Conservation (phyloP, 2,113 vertebrate species). For the Oceanites oceanicus region DNA sequence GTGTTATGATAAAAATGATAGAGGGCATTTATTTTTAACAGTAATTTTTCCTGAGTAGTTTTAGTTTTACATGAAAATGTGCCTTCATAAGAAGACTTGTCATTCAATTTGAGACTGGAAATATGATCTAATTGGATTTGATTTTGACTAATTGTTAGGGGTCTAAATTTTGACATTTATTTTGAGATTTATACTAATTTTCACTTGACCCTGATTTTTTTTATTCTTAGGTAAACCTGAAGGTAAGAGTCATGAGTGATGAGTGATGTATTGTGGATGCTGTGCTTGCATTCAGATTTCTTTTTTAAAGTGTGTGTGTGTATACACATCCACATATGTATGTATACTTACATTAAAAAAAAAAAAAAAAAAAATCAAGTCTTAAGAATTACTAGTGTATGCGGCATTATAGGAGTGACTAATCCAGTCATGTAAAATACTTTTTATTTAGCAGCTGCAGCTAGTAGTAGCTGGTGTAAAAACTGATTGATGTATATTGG, state of each 20-base stretch:
- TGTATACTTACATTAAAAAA: neutral
- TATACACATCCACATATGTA: neutral
- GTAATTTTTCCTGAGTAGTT: neutral
- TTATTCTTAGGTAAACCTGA: constrained; percentile 71
- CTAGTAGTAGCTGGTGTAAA: neutral
- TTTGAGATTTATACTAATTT: neutral
- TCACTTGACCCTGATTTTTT: neutral
- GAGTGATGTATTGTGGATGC: neutral
- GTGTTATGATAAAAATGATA: neutral
- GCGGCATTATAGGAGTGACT: neutral
- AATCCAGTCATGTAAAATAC: neutral
- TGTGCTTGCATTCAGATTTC: neutral
- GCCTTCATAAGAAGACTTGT: neutral
- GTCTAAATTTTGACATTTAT: neutral
- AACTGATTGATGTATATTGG: neutral
- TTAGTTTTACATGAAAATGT: neutral
- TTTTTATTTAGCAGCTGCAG: neutral
- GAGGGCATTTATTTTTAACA: neutral
- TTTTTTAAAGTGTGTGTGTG: neutral
- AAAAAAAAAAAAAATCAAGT: neutral
- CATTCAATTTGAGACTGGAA: neutral
- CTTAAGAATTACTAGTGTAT: neutral
- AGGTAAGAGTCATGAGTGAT: constrained; percentile 64
- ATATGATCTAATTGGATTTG: neutral
- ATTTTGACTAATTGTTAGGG: neutral